A percentile compares a stretch with the other conserved stretches of the same genome.
Conservation (phyloP, 2,888 invertebrate species). For the Cylindroiulus punctatus region DNA sequence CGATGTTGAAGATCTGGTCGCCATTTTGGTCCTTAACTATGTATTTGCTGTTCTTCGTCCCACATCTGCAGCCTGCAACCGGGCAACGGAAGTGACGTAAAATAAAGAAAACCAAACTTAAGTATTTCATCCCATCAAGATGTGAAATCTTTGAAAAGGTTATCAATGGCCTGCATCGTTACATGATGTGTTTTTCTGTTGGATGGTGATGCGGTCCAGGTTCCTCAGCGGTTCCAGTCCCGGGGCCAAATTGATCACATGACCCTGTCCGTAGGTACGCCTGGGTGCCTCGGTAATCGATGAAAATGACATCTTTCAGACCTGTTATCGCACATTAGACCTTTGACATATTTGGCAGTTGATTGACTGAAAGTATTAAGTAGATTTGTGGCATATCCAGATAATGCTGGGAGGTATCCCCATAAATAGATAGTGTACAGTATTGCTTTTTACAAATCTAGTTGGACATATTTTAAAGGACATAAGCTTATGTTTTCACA, state of each 20-base stretch:
- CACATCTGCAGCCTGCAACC: not conserved
- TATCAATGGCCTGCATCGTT: not conserved
- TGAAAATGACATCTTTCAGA: not conserved
- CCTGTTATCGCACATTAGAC: not conserved
- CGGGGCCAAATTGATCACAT: not conserved
- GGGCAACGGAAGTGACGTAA: not conserved
- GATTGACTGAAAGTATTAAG: not conserved
- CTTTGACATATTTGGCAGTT: not conserved
- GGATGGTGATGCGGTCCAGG: not conserved
- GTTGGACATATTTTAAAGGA: too few species aligned
- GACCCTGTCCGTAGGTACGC: not conserved
- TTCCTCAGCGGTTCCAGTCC: not conserved
- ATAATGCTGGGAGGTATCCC: too few species aligned
- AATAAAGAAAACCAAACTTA: not conserved
- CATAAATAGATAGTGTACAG: too few species aligned
- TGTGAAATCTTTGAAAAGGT: too few species aligned
- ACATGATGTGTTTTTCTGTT: not conserved
- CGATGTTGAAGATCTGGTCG: not conserved
- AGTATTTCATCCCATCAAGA: too few species aligned
- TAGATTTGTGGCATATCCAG: not conserved
- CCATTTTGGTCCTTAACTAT: not conserved
- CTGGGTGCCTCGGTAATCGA: not conserved
- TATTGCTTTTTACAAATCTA: too few species aligned
- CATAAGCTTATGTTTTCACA: too few species aligned
- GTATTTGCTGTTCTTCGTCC: not conserved